Evolutionary conservation across 2,888 invertebrate genomes (phyloP), one percentile per base, ranked within the genome.

Genomic region (Macrophya alboannulata): DNA sequence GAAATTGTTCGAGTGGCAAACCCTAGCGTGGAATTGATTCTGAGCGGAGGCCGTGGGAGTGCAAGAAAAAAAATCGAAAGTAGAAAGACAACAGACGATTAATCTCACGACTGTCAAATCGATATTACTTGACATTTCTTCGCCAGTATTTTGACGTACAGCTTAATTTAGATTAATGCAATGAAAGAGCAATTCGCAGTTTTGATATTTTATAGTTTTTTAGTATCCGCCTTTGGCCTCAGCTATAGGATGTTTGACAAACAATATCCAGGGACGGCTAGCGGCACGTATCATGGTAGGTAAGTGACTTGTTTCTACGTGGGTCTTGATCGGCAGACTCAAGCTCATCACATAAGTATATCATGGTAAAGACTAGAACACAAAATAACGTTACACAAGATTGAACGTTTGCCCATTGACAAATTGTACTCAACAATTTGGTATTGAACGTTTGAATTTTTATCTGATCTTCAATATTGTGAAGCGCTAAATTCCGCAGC

Each of bases 211-310:
- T 87, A 86, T 71, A 76, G 79, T 65, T 72, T 90, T 76, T 71
- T 86, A 62, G 86, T 55, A 83, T 71, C 77, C 74, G 86, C 85
- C 21, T 65, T 65, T 4, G 43, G 65, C 65, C 21, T 77, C 48
- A 40, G 45, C 86, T 62, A 86, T 74, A 31, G 74, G 77, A 72
- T 88, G 74, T 87, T 90, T 40, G 88, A 90, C 43, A 88, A 89
- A 84, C 89, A 89, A 45, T 86, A 65, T 59, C 84, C 89, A 17
- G 88, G 87, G 85, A 88, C 87, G 85, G 86, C 37, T 43, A 15
- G 51, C n/a, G 81, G 62, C 25, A 59, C 90, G 84, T 90, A 89
- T 86, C 91, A 92, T 86, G 92, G 92, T 90, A 90, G 92, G 92
- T 90, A 86, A 92, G 88, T 86, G 45, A 10, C 43, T 68, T 55